These are phyloP conservation scores for Pardosa pseudoannulata DNA, from an alignment of 2,888 invertebrate genomes.

Conservation along the genomic window DNA sequence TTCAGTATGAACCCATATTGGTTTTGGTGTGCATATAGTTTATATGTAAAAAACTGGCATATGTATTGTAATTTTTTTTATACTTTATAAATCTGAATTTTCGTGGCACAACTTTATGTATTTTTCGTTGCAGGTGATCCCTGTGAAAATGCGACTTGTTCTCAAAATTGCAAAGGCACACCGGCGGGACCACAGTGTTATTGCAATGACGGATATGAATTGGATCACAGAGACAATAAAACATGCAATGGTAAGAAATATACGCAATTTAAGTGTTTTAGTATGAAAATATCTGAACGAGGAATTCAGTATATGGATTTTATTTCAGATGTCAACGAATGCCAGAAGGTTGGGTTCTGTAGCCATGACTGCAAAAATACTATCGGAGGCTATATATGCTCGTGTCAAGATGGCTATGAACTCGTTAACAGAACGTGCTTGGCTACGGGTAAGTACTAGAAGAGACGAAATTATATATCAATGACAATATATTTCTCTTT, in stretches of 20 bases:
- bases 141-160: slow-evolving; percentile 63
- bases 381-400: slow-evolving; percentile 84
- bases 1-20: too few relatives aligned
- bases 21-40: too few relatives aligned
- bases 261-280: too few relatives aligned
- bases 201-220: slow-evolving; percentile 72
- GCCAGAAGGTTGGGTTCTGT: slow-evolving; percentile 79
- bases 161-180: slow-evolving; percentile 56
- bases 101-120: too few relatives aligned
- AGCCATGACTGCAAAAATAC: slow-evolving; percentile 81
- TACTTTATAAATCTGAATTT: too few relatives aligned
- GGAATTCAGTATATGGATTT: neutral
- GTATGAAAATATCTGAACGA: too few relatives aligned
- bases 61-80: too few relatives aligned
- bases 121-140: slow-evolving; percentile 41
- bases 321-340: slow-evolving; percentile 76
- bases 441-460: slow-evolving; percentile 77
- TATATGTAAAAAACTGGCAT: too few relatives aligned
- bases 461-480: too few relatives aligned
- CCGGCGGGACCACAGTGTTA: slow-evolving; percentile 72
- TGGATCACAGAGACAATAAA: slow-evolving; percentile 58
- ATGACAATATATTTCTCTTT: too few relatives aligned
- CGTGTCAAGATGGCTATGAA: slow-evolving; percentile 82
- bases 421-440: slow-evolving; percentile 81
- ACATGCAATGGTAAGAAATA: slow-evolving; percentile 72